A percentile compares a stretch with the other conserved stretches of the same genome.
Conservation (phyloP, 1,140 invertebrate species). For the Mamestra configurata region DNA sequence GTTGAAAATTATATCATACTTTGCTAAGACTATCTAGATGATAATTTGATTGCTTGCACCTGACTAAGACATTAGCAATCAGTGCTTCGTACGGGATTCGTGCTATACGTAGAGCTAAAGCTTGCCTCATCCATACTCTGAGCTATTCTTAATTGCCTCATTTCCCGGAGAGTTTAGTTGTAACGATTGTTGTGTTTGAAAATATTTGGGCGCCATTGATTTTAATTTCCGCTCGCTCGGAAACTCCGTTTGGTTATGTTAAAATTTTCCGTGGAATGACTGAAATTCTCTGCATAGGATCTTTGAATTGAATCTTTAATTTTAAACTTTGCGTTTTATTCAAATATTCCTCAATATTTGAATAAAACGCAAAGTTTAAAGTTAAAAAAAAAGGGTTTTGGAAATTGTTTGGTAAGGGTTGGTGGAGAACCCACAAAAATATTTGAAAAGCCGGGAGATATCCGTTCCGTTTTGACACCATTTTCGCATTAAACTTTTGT, state of each 20-base stretch:
- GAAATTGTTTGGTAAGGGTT: background rate
- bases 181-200: slow-evolving; percentile 33
- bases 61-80: background rate
- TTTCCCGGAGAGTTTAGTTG: background rate
- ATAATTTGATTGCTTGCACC: background rate
- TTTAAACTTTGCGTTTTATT: slow-evolving; percentile 17
- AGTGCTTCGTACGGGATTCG: background rate
- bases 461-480: too few species aligned
- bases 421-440: too few species aligned
- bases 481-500: too few species aligned
- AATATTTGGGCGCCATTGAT: slow-evolving; percentile 38
- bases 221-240: slow-evolving; percentile 15
- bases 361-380: too few species aligned
- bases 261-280: slow-evolving; percentile 15
- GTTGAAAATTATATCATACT: too few species aligned
- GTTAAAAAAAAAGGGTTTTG: background rate
- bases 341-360: too few species aligned
- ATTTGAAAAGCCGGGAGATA: too few species aligned
- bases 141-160: slow-evolving; percentile 26
- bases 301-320: slow-evolving; percentile 9
- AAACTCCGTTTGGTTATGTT: slow-evolving; percentile 33
- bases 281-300: slow-evolving; percentile 1
- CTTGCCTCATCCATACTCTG: background rate
- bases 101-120: background rate
- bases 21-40: too few species aligned